These are phyloP conservation scores for Acromyrmex echinatior DNA, from an alignment of 1,140 invertebrate species.

Conservation along the genomic window DNA sequence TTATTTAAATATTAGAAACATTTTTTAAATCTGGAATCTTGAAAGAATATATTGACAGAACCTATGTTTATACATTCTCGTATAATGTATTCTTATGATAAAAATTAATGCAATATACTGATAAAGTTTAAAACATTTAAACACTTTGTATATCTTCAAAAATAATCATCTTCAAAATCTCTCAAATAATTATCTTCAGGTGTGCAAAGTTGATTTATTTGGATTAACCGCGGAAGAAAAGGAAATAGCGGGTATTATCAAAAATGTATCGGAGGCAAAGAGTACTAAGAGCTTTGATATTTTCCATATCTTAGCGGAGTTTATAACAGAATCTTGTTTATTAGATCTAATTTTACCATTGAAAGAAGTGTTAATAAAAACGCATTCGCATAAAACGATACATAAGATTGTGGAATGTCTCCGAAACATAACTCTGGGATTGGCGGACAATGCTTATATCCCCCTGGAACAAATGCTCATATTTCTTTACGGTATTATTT, in stretches of 20 bases:
- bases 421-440: slow-evolving; percentile 91
- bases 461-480: slow-evolving; percentile 91
- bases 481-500: slow-evolving; percentile 93
- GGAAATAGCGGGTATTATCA: slow-evolving; percentile 93
- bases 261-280: slow-evolving; percentile 93
- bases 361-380: slow-evolving; percentile 92
- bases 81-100: neutral
- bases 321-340: slow-evolving; percentile 92
- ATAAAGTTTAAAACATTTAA: neutral
- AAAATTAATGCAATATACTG: neutral
- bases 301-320: slow-evolving; percentile 93
- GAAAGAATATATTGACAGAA: neutral
- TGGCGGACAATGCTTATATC: slow-evolving; percentile 93
- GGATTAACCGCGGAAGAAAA: slow-evolving; percentile 96
- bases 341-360: slow-evolving; percentile 93
- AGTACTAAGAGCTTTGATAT: slow-evolving; percentile 96
- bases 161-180: slow-evolving; percentile 86
- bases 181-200: slow-evolving; percentile 87
- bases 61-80: neutral
- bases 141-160: neutral
- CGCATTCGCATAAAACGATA: slow-evolving; percentile 93
- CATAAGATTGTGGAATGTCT: slow-evolving; percentile 94
- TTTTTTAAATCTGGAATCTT: neutral
- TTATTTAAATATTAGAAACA: neutral
- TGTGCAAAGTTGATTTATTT: slow-evolving; percentile 96